A percentile compares a stretch with the other conserved stretches of the same genome.
These are phyloP conservation scores for Allobates femoralis DNA, from an alignment of 2,797 vertebrate genomes.

Conservation along the genomic window DNA sequence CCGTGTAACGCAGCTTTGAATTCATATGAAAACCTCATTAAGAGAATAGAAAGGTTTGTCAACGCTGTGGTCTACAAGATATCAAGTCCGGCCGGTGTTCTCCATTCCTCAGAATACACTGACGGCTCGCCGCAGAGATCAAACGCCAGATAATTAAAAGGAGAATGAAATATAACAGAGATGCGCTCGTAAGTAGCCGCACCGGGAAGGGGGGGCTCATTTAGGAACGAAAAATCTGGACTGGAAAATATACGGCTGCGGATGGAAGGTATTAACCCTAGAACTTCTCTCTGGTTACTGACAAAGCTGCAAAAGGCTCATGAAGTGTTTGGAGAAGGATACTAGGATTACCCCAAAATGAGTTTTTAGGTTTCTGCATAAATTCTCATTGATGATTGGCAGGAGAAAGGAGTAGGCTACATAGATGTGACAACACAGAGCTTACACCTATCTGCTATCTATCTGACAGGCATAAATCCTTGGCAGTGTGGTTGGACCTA, in stretches of 20 bases:
- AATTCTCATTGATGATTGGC: too few species aligned
- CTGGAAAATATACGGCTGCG: background rate
- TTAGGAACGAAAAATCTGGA: constrained; percentile 3
- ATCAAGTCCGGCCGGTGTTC: background rate
- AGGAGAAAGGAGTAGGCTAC: too few species aligned
- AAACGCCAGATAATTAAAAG: constrained; percentile 47
- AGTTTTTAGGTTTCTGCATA: too few species aligned
- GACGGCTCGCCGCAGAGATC: constrained; percentile 11
- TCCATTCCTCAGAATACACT: constrained; percentile 34
- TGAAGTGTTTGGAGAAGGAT: too few species aligned
- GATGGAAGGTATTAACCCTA: background rate
- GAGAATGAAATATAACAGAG: background rate
- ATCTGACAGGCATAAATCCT: too few species aligned
- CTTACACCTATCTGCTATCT: too few species aligned
- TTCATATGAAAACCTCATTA: constrained; percentile 41
- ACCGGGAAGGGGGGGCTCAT: background rate
- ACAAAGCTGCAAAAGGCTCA: background rate
- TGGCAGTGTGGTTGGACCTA: too few species aligned
- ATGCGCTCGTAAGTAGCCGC: background rate
- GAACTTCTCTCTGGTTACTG: background rate
- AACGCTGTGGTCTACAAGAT: background rate
- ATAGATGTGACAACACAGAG: too few species aligned
- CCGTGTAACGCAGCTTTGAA: background rate
- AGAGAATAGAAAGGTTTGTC: background rate
- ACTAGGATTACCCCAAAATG: too few species aligned